These are phyloP conservation scores for Mamestra brassicae DNA, from an alignment of 2,888 invertebrate genomes.

Conservation along the genomic window DNA sequence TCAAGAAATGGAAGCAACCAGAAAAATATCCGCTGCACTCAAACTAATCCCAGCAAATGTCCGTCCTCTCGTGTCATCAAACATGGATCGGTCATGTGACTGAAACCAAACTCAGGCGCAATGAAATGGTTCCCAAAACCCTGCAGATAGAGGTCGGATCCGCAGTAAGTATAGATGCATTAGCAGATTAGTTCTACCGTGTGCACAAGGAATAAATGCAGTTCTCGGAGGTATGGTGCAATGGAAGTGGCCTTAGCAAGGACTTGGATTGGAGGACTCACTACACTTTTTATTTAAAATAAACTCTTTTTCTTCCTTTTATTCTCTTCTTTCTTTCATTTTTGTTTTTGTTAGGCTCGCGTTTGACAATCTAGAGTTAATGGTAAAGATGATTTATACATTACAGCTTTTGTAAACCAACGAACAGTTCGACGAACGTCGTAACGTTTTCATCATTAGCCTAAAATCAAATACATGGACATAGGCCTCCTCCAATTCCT, in stretches of 20 bases:
- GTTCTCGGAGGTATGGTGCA: constrained; percentile 21
- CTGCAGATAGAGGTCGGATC: constrained; percentile 56
- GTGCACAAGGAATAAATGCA: constrained; percentile 68
- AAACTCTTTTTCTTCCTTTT: too few species aligned
- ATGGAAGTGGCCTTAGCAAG: constrained; percentile 43
- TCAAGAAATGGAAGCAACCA: constrained; percentile 43
- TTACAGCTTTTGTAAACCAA: too few species aligned
- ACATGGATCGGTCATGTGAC: constrained; percentile 50
- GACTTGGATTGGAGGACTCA: background rate
- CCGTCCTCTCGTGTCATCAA: constrained; percentile 27
- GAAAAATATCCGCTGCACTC: constrained; percentile 43
- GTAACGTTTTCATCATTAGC: too few species aligned
- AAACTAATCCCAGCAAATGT: constrained; percentile 16
- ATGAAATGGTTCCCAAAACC: constrained; percentile 61
- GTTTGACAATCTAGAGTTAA: too few species aligned
- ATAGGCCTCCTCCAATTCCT: too few species aligned
- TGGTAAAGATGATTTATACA: too few species aligned
- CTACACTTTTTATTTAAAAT: background rate
- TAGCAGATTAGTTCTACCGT: constrained; percentile 76
- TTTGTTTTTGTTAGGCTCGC: too few species aligned
- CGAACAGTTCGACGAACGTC: too few species aligned
- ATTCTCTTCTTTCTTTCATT: too few species aligned
- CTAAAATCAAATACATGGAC: too few species aligned
- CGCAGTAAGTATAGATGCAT: constrained; percentile 72
- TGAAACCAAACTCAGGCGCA: constrained; percentile 46